Evolutionary conservation across 2,113 vertebrate genomes (phyloP).

Genomic region (Callithrix jacchus): DNA sequence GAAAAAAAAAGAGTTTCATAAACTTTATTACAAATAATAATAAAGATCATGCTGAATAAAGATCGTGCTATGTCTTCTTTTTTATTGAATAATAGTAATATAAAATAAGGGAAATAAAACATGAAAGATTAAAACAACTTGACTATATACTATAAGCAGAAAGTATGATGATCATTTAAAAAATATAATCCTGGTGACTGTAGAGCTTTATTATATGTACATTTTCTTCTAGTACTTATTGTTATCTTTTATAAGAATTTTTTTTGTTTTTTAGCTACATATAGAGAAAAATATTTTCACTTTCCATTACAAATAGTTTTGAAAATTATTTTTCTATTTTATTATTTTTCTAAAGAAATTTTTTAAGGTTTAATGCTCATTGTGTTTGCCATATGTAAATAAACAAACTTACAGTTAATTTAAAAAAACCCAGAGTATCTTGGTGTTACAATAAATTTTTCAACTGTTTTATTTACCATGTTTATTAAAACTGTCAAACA

Average conservation of each 20-base stretch:
- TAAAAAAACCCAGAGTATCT: background rate
- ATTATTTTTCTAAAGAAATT: background rate
- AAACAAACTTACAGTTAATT: background rate
- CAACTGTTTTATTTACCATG: constrained; percentile 32
- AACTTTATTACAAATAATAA: background rate
- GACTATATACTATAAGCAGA: background rate
- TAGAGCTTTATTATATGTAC: background rate
- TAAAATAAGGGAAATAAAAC: background rate
- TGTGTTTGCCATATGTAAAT: background rate
- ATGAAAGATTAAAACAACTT: background rate
- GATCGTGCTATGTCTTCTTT: background rate
- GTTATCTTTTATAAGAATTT: background rate
- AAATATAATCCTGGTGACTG: background rate
- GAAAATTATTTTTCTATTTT: background rate
- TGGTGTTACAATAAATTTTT: constrained; percentile 16
- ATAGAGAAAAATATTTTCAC: background rate
- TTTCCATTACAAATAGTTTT: constrained; percentile 23
- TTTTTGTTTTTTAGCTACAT: background rate
- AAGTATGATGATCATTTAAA: background rate
- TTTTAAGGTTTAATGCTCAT: constrained; percentile 24
- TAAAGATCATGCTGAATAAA: background rate
- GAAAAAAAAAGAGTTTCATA: background rate
- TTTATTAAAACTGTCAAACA: constrained; percentile 65
- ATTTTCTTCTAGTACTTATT: background rate
- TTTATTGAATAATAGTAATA: background rate